Evolutionary conservation across 2,797 vertebrate genomes (phyloP), one percentile per base, ranked within the genome.

Genomic region (Jordanella pulchra): DNA sequence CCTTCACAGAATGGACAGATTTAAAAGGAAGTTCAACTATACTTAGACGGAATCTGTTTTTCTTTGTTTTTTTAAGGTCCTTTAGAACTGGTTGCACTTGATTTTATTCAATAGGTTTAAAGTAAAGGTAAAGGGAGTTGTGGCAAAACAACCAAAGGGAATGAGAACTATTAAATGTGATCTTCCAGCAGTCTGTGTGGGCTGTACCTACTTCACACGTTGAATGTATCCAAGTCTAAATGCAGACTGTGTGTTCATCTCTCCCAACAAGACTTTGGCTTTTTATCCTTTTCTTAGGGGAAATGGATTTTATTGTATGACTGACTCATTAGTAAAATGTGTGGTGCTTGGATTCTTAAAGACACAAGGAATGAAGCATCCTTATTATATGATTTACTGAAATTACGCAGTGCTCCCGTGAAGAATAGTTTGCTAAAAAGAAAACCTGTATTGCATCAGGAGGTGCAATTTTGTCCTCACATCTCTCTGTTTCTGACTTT

Each of bases 261-360:
- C 64, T 14, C 61, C 21, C 21, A 54, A 39, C 42, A 42, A 60
- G n/a, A 1, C 58, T 4, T 44, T 25, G 0, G 54, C 18, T 78
- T 17, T 63, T 50, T 71, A 39, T 25, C n/a, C 51, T 69, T 73
- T 67, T 72, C 66, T 44, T 72, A 9, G 15, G 25, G 25, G 67
- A 78, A 47, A 58, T 12, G 4, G 21, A 21, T 14, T 42, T 64
- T 32, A 63, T 60, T 78, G 27, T 67, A 69, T 77, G 17, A 66
- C 45, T 76, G 82, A 86, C 55, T 86, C 72, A 73, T 56, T 1
- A n/a, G 44, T 65, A 54, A 68, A 60, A 45, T 42, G 72, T 67
- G 65, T 66, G 39, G 45, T 63, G 48, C 61, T 76, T 39, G 65
- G 27, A 51, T 32, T 55, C 51, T 55, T 67, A 32, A 72, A 35